Conservation (phyloP, 2,888 invertebrate species). For the Allygus modestus region DNA sequence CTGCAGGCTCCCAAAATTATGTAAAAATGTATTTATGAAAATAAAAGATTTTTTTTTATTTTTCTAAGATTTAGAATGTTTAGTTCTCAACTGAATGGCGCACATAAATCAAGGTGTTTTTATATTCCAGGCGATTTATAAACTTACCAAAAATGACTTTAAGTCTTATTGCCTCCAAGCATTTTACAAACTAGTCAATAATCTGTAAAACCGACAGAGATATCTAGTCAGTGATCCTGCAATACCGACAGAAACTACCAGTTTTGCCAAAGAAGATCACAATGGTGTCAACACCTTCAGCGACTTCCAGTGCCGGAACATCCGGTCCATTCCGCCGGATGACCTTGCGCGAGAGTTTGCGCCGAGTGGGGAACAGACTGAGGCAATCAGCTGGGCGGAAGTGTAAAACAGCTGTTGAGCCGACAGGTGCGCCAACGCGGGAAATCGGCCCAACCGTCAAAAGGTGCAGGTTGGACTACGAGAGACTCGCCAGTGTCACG, state of each 20-base stretch:
- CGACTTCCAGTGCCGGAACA: background rate
- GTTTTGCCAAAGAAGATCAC: background rate
- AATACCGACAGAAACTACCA: background rate
- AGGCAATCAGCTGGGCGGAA: conserved; percentile 50
- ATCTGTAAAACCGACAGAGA: too few species aligned
- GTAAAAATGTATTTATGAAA: too few species aligned
- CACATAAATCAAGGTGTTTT: too few species aligned
- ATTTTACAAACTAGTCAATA: too few species aligned
- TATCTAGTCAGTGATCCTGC: too few species aligned
- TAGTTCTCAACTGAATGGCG: too few species aligned
- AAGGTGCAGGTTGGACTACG: conserved; percentile 44
- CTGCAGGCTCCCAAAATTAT: too few species aligned
- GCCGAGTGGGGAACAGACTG: conserved; percentile 40
- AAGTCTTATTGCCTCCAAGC: too few species aligned
- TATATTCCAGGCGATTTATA: too few species aligned
- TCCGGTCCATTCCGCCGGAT: conserved; percentile 17
- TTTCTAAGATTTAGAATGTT: too few species aligned
- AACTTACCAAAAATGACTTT: too few species aligned
- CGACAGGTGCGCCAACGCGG: conserved; percentile 27
- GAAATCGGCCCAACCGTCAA: conserved; percentile 51
- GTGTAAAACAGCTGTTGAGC: conserved; percentile 35
- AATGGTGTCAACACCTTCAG: conserved; percentile 36
- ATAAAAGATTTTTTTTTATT: too few species aligned
- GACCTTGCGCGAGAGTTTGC: conserved; percentile 42
- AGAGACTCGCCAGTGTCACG: background rate